A percentile compares a stretch with the other conserved stretches of the same genome.
phyloP scores from a whole-genome alignment of 2,797 vertebrate genomes.

The Amblyraja radiata region DNA sequence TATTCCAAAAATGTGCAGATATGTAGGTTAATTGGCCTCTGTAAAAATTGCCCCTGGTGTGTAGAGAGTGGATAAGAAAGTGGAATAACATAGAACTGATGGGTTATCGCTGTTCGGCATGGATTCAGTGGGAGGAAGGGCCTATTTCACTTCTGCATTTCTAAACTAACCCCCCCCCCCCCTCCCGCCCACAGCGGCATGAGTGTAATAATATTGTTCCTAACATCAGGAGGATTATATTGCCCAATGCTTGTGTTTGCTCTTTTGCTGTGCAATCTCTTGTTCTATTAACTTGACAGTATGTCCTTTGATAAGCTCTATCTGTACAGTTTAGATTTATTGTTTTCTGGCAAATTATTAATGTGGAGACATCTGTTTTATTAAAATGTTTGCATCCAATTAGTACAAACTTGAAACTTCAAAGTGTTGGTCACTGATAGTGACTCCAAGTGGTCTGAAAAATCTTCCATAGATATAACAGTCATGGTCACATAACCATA shows the following conservation, averaged over 20 bases:
- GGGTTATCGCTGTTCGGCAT: too few relatives aligned
- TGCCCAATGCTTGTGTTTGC: background rate
- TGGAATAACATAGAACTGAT: too few relatives aligned
- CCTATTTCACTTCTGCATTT: too few relatives aligned
- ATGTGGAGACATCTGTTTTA: background rate
- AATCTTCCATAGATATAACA: background rate
- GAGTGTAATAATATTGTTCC: too few relatives aligned
- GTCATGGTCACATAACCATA: too few relatives aligned
- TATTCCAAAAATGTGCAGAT: too few relatives aligned
- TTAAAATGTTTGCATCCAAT: background rate
- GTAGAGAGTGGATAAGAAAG: too few relatives aligned
- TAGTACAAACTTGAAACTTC: background rate
- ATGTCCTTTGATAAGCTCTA: conserved; percentile 14
- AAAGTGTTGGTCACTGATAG: background rate
- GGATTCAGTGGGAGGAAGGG: too few relatives aligned
- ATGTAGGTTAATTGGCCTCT: too few relatives aligned
- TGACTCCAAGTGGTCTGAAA: background rate
- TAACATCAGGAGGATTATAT: background rate
- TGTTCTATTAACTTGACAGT: background rate
- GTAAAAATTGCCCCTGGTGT: too few relatives aligned
- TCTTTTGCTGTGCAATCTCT: background rate
- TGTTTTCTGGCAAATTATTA: conserved; percentile 28
- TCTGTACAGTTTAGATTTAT: conserved; percentile 18
- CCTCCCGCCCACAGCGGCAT: too few relatives aligned
- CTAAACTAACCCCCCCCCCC: too few relatives aligned